Conservation (phyloP, 1,140 invertebrate genomes). For the Rhynchophorus ferrugineus region DNA sequence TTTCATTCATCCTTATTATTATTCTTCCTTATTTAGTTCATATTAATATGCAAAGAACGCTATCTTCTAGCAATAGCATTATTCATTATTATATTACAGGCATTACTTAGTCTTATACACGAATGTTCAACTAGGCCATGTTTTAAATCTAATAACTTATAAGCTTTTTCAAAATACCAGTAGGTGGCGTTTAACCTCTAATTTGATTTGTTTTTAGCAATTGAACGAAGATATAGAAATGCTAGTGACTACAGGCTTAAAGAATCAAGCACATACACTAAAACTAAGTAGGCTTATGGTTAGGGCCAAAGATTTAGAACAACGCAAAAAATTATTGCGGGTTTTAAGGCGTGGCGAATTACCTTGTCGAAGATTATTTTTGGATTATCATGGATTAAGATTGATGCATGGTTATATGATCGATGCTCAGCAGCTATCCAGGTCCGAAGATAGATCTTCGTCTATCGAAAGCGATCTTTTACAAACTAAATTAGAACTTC, state of each 20-base stretch:
- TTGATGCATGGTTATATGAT: conserved; percentile 89
- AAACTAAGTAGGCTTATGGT: conserved; percentile 86
- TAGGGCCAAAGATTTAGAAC: conserved; percentile 70
- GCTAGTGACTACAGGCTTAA: conserved; percentile 64
- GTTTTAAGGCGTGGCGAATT: conserved; percentile 66
- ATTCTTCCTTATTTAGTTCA: too few relatives aligned
- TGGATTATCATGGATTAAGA: conserved; percentile 89
- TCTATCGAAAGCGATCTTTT: conserved; percentile 60
- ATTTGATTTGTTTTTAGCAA: conserved; percentile 45
- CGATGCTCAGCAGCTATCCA: conserved; percentile 33
- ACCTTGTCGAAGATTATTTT: conserved; percentile 77
- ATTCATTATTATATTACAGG: too few relatives aligned
- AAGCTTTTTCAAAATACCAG: too few relatives aligned
- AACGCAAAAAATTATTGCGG: conserved; percentile 61
- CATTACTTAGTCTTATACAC: too few relatives aligned
- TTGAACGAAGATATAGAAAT: conserved; percentile 73
- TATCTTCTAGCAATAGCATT: too few relatives aligned
- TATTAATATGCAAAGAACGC: too few relatives aligned
- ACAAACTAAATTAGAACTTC: conserved; percentile 64
- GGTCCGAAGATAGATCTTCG: conserved; percentile 26
- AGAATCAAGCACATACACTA: conserved; percentile 82
- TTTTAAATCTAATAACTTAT: too few relatives aligned
- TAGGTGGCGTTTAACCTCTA: too few relatives aligned
- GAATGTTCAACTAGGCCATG: too few relatives aligned
- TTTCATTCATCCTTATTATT: conserved; percentile 11